phyloP scores from a whole-genome alignment of 2,888 invertebrate genomes.

The Neoaliturus tenellus region DNA sequence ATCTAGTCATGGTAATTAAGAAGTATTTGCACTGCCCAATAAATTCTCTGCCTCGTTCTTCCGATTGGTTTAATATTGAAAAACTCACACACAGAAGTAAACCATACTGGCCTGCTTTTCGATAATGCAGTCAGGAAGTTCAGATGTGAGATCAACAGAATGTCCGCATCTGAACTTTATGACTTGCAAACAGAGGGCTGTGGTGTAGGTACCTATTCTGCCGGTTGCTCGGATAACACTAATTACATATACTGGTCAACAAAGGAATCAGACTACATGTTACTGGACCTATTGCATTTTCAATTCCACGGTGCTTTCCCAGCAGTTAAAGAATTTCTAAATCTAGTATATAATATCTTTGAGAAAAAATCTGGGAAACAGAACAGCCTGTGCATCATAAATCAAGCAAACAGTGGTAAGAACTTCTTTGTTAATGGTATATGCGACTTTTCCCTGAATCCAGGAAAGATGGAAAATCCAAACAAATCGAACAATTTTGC shows the following conservation, averaged over 20 bases:
- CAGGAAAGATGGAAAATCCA: neutral
- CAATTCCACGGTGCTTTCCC: neutral
- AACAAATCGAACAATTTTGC: neutral
- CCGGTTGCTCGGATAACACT: neutral
- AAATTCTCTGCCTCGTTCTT: neutral
- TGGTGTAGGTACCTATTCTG: neutral
- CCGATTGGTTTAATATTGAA: neutral
- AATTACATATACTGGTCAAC: neutral
- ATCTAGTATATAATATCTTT: neutral
- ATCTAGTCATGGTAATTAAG: neutral
- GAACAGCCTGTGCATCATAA: neutral
- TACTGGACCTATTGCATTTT: neutral
- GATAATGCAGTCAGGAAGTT: neutral
- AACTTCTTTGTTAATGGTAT: neutral
- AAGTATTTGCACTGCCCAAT: neutral
- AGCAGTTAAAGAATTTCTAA: neutral
- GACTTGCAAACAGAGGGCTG: neutral
- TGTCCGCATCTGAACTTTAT: neutral
- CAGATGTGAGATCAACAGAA: neutral
- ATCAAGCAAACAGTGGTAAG: neutral
- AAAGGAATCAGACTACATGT: neutral
- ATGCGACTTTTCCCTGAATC: neutral
- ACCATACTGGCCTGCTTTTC: neutral
- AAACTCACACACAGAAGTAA: neutral
- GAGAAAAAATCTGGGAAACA: neutral